Evolutionary conservation across 2,888 invertebrate genomes (phyloP).

Genomic region (Amaurobius ferox): DNA sequence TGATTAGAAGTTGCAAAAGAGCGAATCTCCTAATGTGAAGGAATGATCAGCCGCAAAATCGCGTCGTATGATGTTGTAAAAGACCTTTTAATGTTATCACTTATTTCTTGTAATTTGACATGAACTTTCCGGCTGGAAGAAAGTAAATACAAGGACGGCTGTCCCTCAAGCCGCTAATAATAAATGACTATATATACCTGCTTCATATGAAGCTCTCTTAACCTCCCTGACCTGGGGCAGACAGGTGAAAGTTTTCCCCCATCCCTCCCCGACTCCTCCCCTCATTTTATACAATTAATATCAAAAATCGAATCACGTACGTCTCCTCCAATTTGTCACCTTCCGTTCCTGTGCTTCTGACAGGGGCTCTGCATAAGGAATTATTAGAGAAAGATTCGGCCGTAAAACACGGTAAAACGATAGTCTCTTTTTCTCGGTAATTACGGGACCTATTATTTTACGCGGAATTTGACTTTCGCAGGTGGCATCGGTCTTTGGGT

Average conservation of each 20-base stretch:
- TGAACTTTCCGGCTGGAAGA: too few species aligned
- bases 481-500: neutral
- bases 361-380: constrained; percentile 26
- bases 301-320: constrained; percentile 51
- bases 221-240: constrained; percentile 48
- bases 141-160: too few species aligned
- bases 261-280: neutral
- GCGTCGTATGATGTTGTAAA: too few species aligned
- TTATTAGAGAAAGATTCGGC: neutral
- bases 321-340: constrained; percentile 59
- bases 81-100: too few species aligned
- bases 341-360: constrained; percentile 36
- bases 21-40: too few species aligned
- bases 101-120: too few species aligned
- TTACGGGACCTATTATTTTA: neutral
- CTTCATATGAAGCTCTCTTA: constrained; percentile 28
- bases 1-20: too few species aligned
- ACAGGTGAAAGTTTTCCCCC: constrained; percentile 59
- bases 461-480: neutral
- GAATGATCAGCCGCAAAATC: too few species aligned
- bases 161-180: neutral
- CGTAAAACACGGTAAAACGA: constrained; percentile 36
- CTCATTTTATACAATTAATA: neutral
- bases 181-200: neutral
- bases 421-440: neutral